Evolutionary conservation across 2,113 vertebrate genomes (phyloP), one percentile per base, ranked within the genome.

Genomic region (Ptyas mucosa): DNA sequence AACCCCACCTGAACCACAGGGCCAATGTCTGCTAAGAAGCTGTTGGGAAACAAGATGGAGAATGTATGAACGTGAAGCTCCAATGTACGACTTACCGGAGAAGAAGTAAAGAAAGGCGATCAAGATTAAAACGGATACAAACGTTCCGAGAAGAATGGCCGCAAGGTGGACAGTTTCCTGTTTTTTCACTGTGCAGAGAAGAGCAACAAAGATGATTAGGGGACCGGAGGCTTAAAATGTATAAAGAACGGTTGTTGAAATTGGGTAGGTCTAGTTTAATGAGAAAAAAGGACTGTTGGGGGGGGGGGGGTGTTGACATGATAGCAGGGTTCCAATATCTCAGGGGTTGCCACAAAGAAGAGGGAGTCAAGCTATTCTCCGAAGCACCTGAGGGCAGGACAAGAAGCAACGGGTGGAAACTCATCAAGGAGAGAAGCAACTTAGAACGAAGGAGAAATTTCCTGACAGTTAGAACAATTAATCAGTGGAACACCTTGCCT

Each of bases 61-160:
- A 64, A 64, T 64, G 61, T 3, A 12, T 29, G 61, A 8, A 18
- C 18, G 34, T 29, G 26, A 14, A 49, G 8, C 39, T 43, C 23
- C 54, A 89, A 12, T 52, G 51, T 29, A 10, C 9, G 15, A 81
- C 90, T 91, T 39, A 91, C 90, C 34, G 0, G 2, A 11, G 75
- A 39, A 53, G 21, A 1, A 46, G n/a, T 24, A 8, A 29, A 91
- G 2, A 1, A 46, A 0, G 1, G 0, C 1, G 0, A 3, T 8
- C 9, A 53, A 3, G 12, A 39, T 0, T 18, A 15, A 12, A 52
- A 91, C 0, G 1, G 1, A 1, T 20, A 8, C 2, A 8, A 85
- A 0, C 1, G 20, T 24, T 1, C 34, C 75, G 21, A 85, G 6
- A 5, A 15, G 7, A 39, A 91, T 57, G 8, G 23, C 14, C 10